Evolutionary conservation across 30 jellyfish, hydroid and myxozoan species (phyloP).

Genomic region (Hydra vulgaris): DNA sequence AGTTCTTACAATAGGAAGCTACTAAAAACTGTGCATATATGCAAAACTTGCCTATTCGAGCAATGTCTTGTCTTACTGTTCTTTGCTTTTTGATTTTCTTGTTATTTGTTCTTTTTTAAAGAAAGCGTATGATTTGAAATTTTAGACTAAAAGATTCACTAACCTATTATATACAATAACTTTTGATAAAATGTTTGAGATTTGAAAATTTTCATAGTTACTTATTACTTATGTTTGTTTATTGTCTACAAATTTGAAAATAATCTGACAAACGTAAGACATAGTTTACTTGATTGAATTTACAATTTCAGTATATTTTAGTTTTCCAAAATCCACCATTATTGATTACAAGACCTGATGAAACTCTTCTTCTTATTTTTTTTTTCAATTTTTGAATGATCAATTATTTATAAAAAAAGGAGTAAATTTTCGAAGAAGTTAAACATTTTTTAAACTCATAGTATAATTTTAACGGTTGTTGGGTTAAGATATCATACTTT

Average conservation of each 20-base stretch:
- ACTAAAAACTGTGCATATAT: slow-evolving; percentile 3
- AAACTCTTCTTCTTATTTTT: no score
- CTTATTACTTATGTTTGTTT: no score
- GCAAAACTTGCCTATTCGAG: slow-evolving; percentile 2
- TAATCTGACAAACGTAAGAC: no score
- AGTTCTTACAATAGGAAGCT: not conserved
- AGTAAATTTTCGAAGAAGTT: not conserved
- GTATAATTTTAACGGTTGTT: not conserved
- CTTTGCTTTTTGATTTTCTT: not conserved
- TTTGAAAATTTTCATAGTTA: no score
- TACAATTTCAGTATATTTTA: no score
- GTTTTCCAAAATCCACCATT: no score
- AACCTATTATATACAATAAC: no score
- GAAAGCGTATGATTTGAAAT: not conserved
- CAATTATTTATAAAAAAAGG: not conserved
- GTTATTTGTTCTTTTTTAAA: not conserved
- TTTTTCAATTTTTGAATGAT: not conserved
- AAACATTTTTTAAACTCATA: not conserved
- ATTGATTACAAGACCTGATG: no score
- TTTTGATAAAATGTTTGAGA: no score
- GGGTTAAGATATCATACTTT: not conserved
- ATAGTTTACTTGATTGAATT: no score
- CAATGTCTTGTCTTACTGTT: not conserved
- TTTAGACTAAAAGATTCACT: no score
- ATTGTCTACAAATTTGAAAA: no score